Base-by-base conservation (phyloP, 2,113 vertebrate species). In the Struthidea cinerea region DNA sequence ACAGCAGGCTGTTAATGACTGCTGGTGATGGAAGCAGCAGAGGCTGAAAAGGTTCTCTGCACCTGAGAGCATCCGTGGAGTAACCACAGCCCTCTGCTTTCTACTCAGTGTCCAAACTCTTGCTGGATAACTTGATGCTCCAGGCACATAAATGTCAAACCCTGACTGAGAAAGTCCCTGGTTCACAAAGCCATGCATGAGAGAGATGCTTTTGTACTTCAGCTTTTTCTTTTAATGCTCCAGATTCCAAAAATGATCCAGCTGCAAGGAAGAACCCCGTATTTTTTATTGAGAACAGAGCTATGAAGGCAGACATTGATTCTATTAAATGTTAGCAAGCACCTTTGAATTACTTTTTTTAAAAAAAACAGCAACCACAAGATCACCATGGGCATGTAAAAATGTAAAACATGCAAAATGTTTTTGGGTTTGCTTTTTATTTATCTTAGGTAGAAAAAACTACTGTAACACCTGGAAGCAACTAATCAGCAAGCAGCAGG, bases 211-310 rank as follows among this genome's bases (percentile, higher is more conserved):
- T 93, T 49, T 90, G 76, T 84, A 73, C 71, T 91, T 86, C 79
- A 73, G 8, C 44, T 94, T 96, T 87, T 94, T 77, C 84, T 88
- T 95, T 87, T 92, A 92, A 46, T 71, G 70, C 28, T 89, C 78
- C 42, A 24, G 28, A 70, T 59, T 67, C 56, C 64, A 71, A 41
- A 84, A 93, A 35, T 74, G 69, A 85, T 55, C 77, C 90, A 84
- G 55, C 60, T 68, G 30, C 69, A 41, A 67, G n/a, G 50, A 56
- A 87, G 92, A 79, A 4, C 0, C 0, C 16, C 16, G 10, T 57
- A 30, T 74, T 94, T 89, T 89, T 84, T 77, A 61, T 53, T 46
- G 41, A 95, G 53, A 91, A 84, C 9, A 61, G 63, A 83, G 32
- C 39, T 69, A 27, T 32, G 53, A 93, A 76, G 84, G 93, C 68